A percentile compares a stretch with the other conserved stretches of the same genome.
phyloP scores from a whole-genome alignment of 2,888 invertebrate species.

The Caenorhabditis sp. region DNA sequence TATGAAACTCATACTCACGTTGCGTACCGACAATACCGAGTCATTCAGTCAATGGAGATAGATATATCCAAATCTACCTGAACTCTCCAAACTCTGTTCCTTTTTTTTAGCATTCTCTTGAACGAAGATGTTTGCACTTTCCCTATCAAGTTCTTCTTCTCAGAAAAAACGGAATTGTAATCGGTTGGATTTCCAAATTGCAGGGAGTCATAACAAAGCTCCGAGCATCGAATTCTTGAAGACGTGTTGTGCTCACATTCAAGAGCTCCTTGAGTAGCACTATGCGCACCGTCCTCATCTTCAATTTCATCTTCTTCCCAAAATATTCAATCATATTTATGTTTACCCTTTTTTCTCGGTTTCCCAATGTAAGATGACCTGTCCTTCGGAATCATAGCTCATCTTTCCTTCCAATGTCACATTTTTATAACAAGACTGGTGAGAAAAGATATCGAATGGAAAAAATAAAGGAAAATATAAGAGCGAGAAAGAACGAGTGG shows the following conservation, averaged over 20 bases:
- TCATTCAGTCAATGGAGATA: background rate
- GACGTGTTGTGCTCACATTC: constrained; percentile 21
- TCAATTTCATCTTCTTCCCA: constrained; percentile 22
- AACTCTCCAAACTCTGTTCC: background rate
- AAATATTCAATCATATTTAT: constrained; percentile 43
- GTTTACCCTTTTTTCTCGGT: constrained; percentile 27
- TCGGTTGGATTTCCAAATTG: background rate
- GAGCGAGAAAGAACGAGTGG: background rate
- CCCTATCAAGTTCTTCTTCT: too few relatives aligned
- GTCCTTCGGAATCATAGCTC: constrained; percentile 28
- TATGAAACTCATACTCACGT: constrained; percentile 35
- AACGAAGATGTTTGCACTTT: too few relatives aligned
- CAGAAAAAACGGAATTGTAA: constrained; percentile 1
- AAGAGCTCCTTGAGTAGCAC: constrained; percentile 50
- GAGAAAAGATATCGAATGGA: constrained; percentile 3
- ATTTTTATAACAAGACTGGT: constrained; percentile 20
- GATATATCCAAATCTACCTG: background rate
- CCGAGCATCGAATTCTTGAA: constrained; percentile 19
- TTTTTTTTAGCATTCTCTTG: too few relatives aligned
- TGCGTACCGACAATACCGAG: background rate
- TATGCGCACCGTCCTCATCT: constrained; percentile 22
- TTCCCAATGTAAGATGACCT: constrained; percentile 11
- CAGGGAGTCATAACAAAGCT: constrained; percentile 30
- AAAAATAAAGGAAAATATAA: background rate
- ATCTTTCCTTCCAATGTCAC: constrained; percentile 10